Evolutionary conservation across 1,140 invertebrate species (phyloP).

Genomic region (Acromyrmex echinatior): DNA sequence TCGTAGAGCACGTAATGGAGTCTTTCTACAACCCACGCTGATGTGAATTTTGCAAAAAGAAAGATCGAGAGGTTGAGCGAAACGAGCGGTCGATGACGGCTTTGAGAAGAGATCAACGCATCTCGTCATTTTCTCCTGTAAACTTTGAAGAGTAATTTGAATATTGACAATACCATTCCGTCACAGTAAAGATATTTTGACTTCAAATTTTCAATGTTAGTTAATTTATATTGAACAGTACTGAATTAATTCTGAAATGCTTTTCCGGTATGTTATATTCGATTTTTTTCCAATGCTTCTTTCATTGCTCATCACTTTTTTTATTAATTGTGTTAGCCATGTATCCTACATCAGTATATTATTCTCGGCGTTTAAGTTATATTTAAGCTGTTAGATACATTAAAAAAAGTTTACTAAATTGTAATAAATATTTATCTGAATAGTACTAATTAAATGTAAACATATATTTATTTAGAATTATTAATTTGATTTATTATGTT

Average conservation of each 20-base stretch:
- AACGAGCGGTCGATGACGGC: slow-evolving; percentile 5
- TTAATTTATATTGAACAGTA: neutral
- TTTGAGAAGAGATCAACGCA: slow-evolving; percentile 16
- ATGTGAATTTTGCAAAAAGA: slow-evolving; percentile 26
- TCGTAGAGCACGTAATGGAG: slow-evolving; percentile 58
- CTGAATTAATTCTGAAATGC: neutral
- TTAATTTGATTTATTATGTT: too few relatives aligned
- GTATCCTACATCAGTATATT: too few relatives aligned
- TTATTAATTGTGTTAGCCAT: too few relatives aligned
- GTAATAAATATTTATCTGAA: too few relatives aligned
- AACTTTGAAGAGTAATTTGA: neutral
- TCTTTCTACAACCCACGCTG: slow-evolving; percentile 21
- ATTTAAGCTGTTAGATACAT: neutral
- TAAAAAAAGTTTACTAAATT: too few relatives aligned
- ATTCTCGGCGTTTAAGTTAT: neutral
- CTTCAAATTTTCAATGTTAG: neutral
- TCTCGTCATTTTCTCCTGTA: slow-evolving; percentile 8
- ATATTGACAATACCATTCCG: neutral
- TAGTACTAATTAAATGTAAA: too few relatives aligned
- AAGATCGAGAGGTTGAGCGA: slow-evolving; percentile 16
- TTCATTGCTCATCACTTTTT: too few relatives aligned
- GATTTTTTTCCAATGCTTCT: too few relatives aligned
- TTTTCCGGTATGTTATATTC: too few relatives aligned
- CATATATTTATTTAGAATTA: too few relatives aligned
- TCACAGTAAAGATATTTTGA: neutral